Conservation (phyloP, 2,888 invertebrate genomes). For the Callyntrura sp. region DNA sequence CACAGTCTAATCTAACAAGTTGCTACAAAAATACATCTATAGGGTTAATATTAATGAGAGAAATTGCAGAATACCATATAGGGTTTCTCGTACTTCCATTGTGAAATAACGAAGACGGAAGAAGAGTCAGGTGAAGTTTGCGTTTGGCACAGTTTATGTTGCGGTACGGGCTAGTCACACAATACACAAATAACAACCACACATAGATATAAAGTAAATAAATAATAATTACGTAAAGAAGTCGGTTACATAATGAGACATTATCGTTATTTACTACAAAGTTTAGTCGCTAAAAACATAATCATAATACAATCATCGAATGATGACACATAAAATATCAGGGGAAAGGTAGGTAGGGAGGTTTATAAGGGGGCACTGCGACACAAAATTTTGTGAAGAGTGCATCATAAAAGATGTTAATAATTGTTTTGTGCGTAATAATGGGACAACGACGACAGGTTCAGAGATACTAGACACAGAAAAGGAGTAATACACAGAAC, state of each 20-base stretch:
- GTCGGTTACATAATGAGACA: neutral
- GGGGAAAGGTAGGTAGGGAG: too few relatives aligned
- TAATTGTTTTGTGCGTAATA: too few relatives aligned
- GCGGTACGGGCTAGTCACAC: slow-evolving; percentile 81
- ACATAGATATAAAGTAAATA: too few relatives aligned
- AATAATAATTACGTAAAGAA: neutral
- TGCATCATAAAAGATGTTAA: too few relatives aligned
- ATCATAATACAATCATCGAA: neutral
- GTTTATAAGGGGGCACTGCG: neutral
- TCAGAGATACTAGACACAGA: too few relatives aligned
- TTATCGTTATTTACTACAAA: neutral
- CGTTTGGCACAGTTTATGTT: slow-evolving; percentile 83
- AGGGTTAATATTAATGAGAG: slow-evolving; percentile 52
- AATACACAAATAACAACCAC: slow-evolving; percentile 72
- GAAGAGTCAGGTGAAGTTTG: slow-evolving; percentile 81
- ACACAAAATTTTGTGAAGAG: slow-evolving; percentile 1
- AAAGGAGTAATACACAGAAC: too few relatives aligned
- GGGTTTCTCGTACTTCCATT: slow-evolving; percentile 83
- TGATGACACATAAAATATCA: neutral
- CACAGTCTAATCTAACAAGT: slow-evolving; percentile 3
- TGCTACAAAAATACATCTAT: neutral
- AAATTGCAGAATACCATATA: slow-evolving; percentile 80
- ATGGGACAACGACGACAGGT: too few relatives aligned
- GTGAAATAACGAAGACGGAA: slow-evolving; percentile 83
- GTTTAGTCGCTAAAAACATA: neutral